phyloP scores from a whole-genome alignment of 2,888 invertebrate species.

The Idaea biselata region DNA sequence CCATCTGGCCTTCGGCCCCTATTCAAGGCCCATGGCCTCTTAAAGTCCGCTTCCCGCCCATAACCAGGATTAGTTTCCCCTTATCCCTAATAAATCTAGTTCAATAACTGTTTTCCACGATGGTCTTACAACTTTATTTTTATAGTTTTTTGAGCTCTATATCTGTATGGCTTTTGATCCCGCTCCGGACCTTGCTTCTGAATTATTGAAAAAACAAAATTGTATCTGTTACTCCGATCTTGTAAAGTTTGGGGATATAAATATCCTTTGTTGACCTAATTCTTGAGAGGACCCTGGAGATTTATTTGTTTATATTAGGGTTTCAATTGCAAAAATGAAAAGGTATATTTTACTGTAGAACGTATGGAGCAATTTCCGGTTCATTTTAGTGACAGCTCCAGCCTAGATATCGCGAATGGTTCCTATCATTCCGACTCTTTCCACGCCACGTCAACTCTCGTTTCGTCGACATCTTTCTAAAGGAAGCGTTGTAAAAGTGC shows the following conservation, averaged over 20 bases:
- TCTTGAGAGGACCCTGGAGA: slow-evolving; percentile 5
- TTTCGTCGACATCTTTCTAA: no score
- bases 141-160: slow-evolving; percentile 41
- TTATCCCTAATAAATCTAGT: slow-evolving; percentile 41
- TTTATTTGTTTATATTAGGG: slow-evolving; percentile 10
- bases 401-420: no score
- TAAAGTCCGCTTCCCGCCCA: slow-evolving; percentile 30
- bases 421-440: no score
- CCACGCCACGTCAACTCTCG: no score
- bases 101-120: slow-evolving; percentile 39
- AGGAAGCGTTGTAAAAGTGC: no score
- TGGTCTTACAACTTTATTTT: slow-evolving; percentile 37
- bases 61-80: slow-evolving; percentile 32
- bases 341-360: background rate
- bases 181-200: slow-evolving; percentile 24
- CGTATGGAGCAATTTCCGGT: background rate
- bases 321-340: background rate
- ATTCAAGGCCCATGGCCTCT: slow-evolving; percentile 25
- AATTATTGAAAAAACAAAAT: slow-evolving; percentile 29
- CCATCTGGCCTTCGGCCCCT: slow-evolving; percentile 29
- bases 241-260: slow-evolving; percentile 10
- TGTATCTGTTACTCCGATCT: slow-evolving; percentile 16
- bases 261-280: slow-evolving; percentile 19
- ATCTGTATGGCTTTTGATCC: slow-evolving; percentile 33
- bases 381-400: no score